Percentiles rank a stretch among this genome's conserved stretches.
phyloP scores from a whole-genome alignment of 2,888 invertebrate species.

The Odontothrips loti region DNA sequence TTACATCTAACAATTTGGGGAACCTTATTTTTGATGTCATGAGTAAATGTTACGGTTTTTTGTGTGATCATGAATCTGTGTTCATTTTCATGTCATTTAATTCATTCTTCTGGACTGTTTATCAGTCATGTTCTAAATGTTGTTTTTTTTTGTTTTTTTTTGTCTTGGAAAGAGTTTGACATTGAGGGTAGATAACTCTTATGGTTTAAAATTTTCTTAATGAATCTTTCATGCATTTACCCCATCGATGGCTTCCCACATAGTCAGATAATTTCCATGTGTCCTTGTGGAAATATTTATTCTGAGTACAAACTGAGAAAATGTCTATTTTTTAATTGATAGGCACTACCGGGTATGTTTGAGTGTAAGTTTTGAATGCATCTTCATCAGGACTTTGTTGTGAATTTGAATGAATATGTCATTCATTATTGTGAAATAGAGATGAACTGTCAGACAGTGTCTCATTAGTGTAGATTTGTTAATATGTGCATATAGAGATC shows the following conservation, averaged over 20 bases:
- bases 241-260: background rate
- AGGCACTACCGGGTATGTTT: constrained; percentile 22
- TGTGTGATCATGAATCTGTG: background rate
- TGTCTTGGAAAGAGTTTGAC: background rate
- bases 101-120: background rate
- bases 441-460: constrained; percentile 22
- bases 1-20: background rate
- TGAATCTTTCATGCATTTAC: background rate
- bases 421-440: background rate
- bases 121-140: background rate
- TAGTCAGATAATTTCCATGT: background rate
- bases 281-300: background rate
- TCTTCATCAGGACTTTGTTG: constrained; percentile 12
- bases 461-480: constrained; percentile 18
- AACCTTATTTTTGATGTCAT: constrained; percentile 21
- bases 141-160: background rate
- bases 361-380: background rate
- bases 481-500: constrained; percentile 20
- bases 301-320: constrained; percentile 20
- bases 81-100: background rate
- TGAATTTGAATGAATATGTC: background rate
- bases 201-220: too few species aligned
- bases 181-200: too few species aligned
- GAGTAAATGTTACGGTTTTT: background rate
- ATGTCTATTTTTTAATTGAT: constrained; percentile 25